Evolutionary conservation across 2,797 vertebrate genomes (phyloP).

Genomic region (Fistularia commersonii): DNA sequence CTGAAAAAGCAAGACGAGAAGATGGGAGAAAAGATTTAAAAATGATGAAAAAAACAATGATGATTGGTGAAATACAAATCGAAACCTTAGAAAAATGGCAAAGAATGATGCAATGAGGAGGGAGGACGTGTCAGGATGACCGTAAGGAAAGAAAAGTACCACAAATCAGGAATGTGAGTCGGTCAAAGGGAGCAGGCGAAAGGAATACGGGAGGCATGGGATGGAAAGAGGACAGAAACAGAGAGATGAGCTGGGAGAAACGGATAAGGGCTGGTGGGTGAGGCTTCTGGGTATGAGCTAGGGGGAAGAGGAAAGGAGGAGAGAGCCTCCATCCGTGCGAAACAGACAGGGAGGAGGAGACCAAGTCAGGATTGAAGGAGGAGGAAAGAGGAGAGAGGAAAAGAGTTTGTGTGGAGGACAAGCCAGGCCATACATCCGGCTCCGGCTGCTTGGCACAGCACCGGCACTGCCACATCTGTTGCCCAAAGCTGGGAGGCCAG

Average conservation of each 20-base stretch:
- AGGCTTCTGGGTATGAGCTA: slow-evolving; percentile 30
- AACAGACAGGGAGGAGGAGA: slow-evolving; percentile 69
- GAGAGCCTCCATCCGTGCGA: slow-evolving; percentile 24
- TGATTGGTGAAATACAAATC: slow-evolving; percentile 30
- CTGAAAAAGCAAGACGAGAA: not conserved
- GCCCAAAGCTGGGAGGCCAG: slow-evolving; percentile 82
- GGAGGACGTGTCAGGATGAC: slow-evolving; percentile 17
- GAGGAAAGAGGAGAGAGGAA: slow-evolving; percentile 55
- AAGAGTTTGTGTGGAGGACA: slow-evolving; percentile 63
- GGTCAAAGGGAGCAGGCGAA: slow-evolving; percentile 29
- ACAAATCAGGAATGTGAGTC: slow-evolving; percentile 48
- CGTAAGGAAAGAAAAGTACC: slow-evolving; percentile 45
- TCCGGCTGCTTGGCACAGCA: slow-evolving; percentile 76
- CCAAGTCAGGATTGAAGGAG: slow-evolving; percentile 48
- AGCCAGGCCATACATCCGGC: slow-evolving; percentile 79
- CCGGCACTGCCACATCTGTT: slow-evolving; percentile 80
- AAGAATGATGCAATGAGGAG: slow-evolving; percentile 30
- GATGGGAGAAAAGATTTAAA: not conserved
- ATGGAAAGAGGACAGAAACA: slow-evolving; percentile 28
- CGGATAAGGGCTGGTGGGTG: slow-evolving; percentile 16
- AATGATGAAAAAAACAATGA: slow-evolving; percentile 35
- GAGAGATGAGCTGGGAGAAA: slow-evolving; percentile 11
- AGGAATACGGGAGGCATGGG: slow-evolving; percentile 35
- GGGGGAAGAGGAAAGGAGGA: slow-evolving; percentile 24
- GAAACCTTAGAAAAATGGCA: slow-evolving; percentile 40